Evolutionary conservation across 2,113 vertebrate genomes (phyloP).

Genomic region (Myodes glareolus): DNA sequence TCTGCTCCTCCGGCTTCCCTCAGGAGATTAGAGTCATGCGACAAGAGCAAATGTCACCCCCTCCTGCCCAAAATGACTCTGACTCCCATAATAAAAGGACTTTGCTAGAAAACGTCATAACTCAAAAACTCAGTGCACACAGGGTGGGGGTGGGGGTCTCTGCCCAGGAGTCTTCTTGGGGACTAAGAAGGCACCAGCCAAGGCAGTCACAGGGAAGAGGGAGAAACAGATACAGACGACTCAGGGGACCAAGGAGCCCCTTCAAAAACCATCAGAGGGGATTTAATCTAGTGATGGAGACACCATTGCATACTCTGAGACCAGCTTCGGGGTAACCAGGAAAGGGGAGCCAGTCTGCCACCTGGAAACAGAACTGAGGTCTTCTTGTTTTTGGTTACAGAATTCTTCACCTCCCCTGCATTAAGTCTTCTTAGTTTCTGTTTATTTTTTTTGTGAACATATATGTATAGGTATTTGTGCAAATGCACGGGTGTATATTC

Average conservation of each 20-base stretch:
- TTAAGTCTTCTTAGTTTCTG: neutral
- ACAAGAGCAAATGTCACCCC: neutral
- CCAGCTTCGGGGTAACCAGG: neutral
- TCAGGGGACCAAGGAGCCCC: neutral
- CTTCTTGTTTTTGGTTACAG: neutral
- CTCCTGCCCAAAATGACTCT: constrained; percentile 21
- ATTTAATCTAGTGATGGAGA: neutral
- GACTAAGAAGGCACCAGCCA: neutral
- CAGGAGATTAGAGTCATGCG: neutral
- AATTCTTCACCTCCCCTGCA: neutral
- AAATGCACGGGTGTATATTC: neutral
- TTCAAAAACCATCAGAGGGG: neutral
- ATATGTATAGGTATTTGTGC: too few relatives aligned
- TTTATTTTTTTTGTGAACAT: neutral
- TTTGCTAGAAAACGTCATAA: constrained; percentile 34
- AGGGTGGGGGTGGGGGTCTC: neutral
- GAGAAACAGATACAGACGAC: neutral
- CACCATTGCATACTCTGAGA: neutral
- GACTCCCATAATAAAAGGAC: constrained; percentile 39
- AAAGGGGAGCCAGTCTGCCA: neutral
- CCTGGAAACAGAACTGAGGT: neutral
- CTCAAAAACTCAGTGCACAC: neutral
- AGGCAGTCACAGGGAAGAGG: neutral
- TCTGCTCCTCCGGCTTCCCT: neutral
- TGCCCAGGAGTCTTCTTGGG: neutral